Evolutionary conservation across 2,888 invertebrate species (phyloP).

Genomic region (Agrotis ipsilon): DNA sequence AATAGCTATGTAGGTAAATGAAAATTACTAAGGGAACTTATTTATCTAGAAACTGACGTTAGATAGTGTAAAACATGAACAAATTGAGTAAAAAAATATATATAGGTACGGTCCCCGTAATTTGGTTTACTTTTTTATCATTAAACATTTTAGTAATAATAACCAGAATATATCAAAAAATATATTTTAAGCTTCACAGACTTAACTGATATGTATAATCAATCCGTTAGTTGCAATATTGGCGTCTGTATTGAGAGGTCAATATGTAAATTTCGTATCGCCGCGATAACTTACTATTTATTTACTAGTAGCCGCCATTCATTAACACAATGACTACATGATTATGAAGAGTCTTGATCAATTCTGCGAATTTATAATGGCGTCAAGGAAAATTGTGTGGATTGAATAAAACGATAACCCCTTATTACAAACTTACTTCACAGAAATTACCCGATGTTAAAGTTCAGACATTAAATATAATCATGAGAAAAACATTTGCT

Average conservation of each 20-base stretch:
- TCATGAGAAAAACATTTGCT: neutral
- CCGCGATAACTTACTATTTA: conserved; percentile 41
- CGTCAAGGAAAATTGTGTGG: conserved; percentile 21
- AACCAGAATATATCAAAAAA: neutral
- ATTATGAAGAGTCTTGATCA: conserved; percentile 34
- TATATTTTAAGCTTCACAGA: no score
- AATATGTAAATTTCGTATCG: conserved; percentile 48
- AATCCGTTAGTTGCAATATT: conserved; percentile 31
- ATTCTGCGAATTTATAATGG: conserved; percentile 25
- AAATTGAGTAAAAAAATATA: conserved; percentile 14
- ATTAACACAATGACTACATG: conserved; percentile 24
- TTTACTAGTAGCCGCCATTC: conserved; percentile 9
- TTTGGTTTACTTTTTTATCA: neutral
- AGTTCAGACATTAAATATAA: conserved; percentile 13
- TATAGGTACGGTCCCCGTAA: neutral
- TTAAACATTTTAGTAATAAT: neutral
- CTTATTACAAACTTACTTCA: neutral
- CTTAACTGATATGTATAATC: conserved; percentile 26
- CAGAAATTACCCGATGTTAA: conserved; percentile 7
- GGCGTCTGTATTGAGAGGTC: conserved; percentile 41
- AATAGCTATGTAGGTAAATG: neutral
- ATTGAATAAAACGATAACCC: neutral
- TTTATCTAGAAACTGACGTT: neutral
- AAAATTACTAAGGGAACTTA: neutral
- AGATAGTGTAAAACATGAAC: neutral